phyloP scores from a whole-genome alignment of 2,888 invertebrate species.

The Nipponacmea schrenckii region DNA sequence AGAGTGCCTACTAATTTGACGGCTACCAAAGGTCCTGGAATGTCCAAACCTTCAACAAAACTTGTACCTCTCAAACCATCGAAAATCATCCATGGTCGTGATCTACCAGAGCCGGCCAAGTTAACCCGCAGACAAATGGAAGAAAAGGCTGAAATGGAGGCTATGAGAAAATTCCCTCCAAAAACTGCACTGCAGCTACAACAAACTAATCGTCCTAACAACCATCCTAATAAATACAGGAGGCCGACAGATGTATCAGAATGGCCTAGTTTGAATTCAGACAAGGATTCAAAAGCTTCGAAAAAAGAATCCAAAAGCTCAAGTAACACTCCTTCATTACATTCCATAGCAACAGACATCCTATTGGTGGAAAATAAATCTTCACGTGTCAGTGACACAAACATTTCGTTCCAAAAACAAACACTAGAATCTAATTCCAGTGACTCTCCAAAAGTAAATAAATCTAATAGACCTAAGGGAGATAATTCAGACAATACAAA shows the following conservation, averaged over 20 bases:
- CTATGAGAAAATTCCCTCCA: background rate
- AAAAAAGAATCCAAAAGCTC: too few relatives aligned
- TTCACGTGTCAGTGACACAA: too few relatives aligned
- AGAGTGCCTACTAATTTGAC: background rate
- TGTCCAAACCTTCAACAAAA: too few relatives aligned
- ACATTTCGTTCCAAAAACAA: too few relatives aligned
- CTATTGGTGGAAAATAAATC: too few relatives aligned
- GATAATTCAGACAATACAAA: background rate
- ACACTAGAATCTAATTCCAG: background rate
- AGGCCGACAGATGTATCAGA: background rate
- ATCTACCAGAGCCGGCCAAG: background rate
- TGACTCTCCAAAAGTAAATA: background rate
- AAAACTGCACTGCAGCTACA: background rate
- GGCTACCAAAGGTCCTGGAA: too few relatives aligned
- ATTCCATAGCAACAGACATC: too few relatives aligned
- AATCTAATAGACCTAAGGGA: background rate
- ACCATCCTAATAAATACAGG: background rate
- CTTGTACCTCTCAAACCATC: too few relatives aligned
- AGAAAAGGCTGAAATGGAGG: background rate
- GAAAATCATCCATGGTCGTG: background rate
- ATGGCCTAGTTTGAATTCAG: background rate
- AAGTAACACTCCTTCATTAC: too few relatives aligned
- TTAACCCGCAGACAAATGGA: background rate
- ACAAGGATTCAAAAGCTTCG: background rate
- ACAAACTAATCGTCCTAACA: background rate